These are phyloP conservation scores for Cephalophus harveyi DNA, from an alignment of 2,113 vertebrate genomes.

Conservation along the genomic window DNA sequence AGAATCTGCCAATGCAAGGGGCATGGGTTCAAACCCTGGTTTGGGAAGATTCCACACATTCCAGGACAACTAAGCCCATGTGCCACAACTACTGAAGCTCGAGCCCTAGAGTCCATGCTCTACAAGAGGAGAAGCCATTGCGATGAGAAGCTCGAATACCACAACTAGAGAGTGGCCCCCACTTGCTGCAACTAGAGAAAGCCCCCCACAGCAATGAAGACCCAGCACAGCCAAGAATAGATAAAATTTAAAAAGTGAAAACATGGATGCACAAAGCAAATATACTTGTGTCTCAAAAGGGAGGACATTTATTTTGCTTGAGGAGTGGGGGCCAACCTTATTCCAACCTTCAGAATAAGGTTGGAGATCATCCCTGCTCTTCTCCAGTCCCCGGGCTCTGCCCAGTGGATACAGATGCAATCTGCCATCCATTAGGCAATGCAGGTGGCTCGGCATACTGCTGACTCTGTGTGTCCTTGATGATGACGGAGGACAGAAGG, in stretches of 20 bases:
- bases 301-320: not conserved
- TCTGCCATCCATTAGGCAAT: not conserved
- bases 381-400: not conserved
- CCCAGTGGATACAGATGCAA: not conserved
- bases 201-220: not conserved
- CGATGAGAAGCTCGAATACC: not conserved
- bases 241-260: not conserved
- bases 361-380: not conserved
- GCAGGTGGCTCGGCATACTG: not conserved
- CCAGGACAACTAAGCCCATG: not conserved
- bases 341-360: not conserved
- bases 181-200: not conserved
- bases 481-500: not conserved
- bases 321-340: too few species aligned
- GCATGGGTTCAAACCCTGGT: not conserved
- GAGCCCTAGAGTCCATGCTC: not conserved
- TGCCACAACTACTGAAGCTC: not conserved
- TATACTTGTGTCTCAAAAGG: not conserved
- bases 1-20: not conserved
- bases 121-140: not conserved
- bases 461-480: not conserved
- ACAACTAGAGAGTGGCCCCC: not conserved
- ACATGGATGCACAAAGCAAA: not conserved
- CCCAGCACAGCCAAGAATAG: not conserved
- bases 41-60: not conserved